phyloP scores from a whole-genome alignment of 2,797 vertebrate genomes.

The Ptychadena robeensis region DNA sequence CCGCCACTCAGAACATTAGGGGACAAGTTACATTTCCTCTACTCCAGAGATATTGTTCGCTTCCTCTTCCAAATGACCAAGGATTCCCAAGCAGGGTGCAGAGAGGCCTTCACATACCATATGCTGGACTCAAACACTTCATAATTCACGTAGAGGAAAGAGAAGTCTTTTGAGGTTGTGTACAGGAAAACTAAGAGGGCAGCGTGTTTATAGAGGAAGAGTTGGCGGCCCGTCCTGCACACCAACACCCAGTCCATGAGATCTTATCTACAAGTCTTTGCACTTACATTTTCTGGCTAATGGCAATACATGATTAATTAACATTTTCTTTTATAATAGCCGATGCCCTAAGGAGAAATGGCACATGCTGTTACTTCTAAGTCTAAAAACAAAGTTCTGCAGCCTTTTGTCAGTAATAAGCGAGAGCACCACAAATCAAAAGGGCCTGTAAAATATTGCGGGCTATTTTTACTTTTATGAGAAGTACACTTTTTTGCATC shows the following conservation, averaged over 20 bases:
- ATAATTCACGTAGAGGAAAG: conserved; percentile 49
- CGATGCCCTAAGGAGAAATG: conserved; percentile 21
- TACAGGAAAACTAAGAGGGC: conserved; percentile 47
- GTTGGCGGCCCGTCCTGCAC: conserved; percentile 10
- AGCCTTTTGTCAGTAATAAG: conserved; percentile 19
- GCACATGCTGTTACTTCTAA: conserved; percentile 11
- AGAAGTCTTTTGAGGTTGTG: conserved; percentile 49
- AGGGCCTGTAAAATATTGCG: conserved; percentile 31
- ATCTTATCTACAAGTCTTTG: conserved; percentile 3
- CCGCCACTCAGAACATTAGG: conserved; percentile 43
- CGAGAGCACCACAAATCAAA: conserved; percentile 15
- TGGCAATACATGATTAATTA: conserved; percentile 30
- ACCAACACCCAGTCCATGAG: conserved; percentile 28
- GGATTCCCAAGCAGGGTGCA: conserved; percentile 41
- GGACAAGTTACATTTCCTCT: conserved; percentile 46
- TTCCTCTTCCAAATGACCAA: conserved; percentile 44
- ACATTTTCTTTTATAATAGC: conserved; percentile 34
- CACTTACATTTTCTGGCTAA: background rate
- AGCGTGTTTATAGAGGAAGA: conserved; percentile 50
- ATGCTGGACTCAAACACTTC: conserved; percentile 33
- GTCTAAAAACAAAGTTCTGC: conserved; percentile 19
- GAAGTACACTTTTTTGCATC: conserved; percentile 31
- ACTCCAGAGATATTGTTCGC: conserved; percentile 37
- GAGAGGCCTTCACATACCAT: conserved; percentile 44
- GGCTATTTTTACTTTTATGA: conserved; percentile 36